These are phyloP conservation scores for Ips typographus DNA, from an alignment of 1,140 invertebrate species.

Conservation along the genomic window DNA sequence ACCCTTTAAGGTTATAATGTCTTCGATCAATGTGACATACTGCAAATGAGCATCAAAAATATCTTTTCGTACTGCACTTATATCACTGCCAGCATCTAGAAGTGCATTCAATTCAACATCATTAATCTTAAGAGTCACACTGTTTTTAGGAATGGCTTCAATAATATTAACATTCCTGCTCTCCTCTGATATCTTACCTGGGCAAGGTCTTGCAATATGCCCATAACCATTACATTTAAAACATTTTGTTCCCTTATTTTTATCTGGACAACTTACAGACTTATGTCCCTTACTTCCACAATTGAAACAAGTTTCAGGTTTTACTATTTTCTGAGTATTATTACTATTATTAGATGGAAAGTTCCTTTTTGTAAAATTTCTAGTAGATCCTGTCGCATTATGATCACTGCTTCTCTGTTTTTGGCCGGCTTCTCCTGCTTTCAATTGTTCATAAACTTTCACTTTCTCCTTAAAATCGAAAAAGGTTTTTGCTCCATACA, in stretches of 20 bases:
- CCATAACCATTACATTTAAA: slow-evolving; percentile 24
- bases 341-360: not conserved
- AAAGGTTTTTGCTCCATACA: slow-evolving; percentile 35
- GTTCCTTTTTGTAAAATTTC: not conserved
- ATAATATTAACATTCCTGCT: not conserved
- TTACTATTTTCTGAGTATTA: not conserved
- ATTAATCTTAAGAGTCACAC: slow-evolving; percentile 7
- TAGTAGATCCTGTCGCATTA: not conserved
- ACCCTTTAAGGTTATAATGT: slow-evolving; percentile 6
- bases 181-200: not conserved
- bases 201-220: slow-evolving; percentile 11
- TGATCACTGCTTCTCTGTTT: not conserved
- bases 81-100: slow-evolving; percentile 20
- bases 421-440: slow-evolving; percentile 2
- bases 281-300: slow-evolving; percentile 22
- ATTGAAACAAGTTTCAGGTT: slow-evolving; percentile 17
- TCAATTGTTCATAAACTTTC: slow-evolving; percentile 20
- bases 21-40: slow-evolving; percentile 5
- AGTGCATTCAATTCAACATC: slow-evolving; percentile 3
- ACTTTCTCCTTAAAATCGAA: slow-evolving; percentile 35
- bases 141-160: not conserved
- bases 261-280: slow-evolving; percentile 17
- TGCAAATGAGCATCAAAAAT: slow-evolving; percentile 11
- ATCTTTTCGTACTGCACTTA: slow-evolving; percentile 18
- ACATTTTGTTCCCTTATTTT: slow-evolving; percentile 20